phyloP scores from a whole-genome alignment of 2,888 invertebrate genomes.

The Phanerotoma sp. region DNA sequence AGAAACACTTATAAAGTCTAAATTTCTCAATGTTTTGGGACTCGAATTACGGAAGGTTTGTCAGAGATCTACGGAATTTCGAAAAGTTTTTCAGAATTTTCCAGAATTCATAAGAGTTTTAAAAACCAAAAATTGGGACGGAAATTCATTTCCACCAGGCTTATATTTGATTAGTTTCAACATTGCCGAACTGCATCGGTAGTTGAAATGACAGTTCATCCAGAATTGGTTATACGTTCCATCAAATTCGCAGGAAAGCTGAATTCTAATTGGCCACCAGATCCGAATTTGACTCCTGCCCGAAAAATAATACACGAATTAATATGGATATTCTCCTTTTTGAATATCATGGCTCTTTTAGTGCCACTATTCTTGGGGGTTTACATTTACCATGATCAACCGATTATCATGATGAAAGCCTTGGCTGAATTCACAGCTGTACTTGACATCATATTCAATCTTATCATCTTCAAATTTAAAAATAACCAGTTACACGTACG shows the following conservation, averaged over 20 bases:
- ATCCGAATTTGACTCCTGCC: conserved; percentile 12
- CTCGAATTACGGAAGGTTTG: too few relatives aligned
- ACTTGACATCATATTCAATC: conserved; percentile 38
- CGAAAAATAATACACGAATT: conserved; percentile 30
- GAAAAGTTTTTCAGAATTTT: too few relatives aligned
- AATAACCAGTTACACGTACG: conserved; percentile 38
- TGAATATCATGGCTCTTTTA: conserved; percentile 32
- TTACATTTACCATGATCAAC: conserved; percentile 35
- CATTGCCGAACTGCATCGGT: background rate
- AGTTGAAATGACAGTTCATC: background rate
- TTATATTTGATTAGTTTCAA: too few relatives aligned
- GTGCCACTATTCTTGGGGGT: conserved; percentile 37
- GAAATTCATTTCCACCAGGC: too few relatives aligned
- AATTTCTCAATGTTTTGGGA: too few relatives aligned
- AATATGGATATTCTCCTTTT: conserved; percentile 34
- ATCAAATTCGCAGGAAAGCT: conserved; percentile 32
- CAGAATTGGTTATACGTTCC: background rate
- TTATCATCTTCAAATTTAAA: conserved; percentile 38
- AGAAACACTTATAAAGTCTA: too few relatives aligned
- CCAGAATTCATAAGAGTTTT: too few relatives aligned
- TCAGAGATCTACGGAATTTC: too few relatives aligned
- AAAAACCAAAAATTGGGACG: too few relatives aligned
- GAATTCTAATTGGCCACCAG: conserved; percentile 40
- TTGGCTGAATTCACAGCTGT: conserved; percentile 42
- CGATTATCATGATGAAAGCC: conserved; percentile 36